Evolutionary conservation across 2,113 vertebrate genomes (phyloP), one percentile per base, ranked within the genome.

Genomic region (Amphilophus citrinellus): DNA sequence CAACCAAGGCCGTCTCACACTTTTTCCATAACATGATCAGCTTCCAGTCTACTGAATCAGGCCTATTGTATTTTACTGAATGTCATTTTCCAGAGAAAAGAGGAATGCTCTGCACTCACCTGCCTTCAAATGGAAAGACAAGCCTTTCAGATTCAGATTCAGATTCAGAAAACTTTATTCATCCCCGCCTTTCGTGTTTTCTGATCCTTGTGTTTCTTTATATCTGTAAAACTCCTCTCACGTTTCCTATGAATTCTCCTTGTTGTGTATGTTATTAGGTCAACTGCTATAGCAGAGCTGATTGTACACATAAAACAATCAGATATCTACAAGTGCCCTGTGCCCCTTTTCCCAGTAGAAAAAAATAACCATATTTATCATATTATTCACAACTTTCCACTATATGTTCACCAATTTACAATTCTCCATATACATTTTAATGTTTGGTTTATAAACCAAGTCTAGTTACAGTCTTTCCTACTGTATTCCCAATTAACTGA

Each of bases 271-370:
- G 27, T 73, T 73, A 53, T 50, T 53, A 56, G 10, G 53, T 73
- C 6, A 20, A 35, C 20, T 35, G 27, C 27, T 32, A 53, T 53
- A n/a, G 18, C 47, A 56, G 17, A 53, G 27, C 68, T 73, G 47
- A 56, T 56, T 35, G 27, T 3, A 9, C 27, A 56, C 47, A 56
- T 14, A 4, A 18, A 53, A 53, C 47, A 18, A 18, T 6, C 11
- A 22, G 22, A 22, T 22, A 13, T 3, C 4, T 53, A 20, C 6
- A 71, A 53, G 24, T 56, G 68, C 18, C 68, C 6, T 20, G 53
- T 1, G 0, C 0, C 0, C 6, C 1, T 56, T 73, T 73, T 56
- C 10, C n/a, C 68, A 14, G 32, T 20, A 57, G 20, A 0, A 50
- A 71, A 68, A 1, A 47, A 3, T 10, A 0, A 0, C 2, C 20